Conservation (phyloP, 2,888 invertebrate genomes). For the Neria commutata region DNA sequence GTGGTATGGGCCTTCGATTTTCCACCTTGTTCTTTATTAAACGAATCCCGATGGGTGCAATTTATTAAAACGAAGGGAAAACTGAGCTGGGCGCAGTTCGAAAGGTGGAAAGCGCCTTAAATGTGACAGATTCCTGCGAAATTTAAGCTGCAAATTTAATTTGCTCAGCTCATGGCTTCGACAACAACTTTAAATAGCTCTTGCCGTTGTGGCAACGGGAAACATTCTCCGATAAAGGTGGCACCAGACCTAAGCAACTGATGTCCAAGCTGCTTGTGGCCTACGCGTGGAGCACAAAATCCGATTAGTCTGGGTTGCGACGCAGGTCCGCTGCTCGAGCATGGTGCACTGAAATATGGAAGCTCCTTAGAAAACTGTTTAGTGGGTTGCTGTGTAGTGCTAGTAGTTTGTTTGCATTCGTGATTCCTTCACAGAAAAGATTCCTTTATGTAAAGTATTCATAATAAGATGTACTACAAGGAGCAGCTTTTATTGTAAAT, state of each 20-base stretch:
- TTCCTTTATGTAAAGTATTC: too few species aligned
- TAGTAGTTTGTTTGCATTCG: too few species aligned
- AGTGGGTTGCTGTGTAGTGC: too few species aligned
- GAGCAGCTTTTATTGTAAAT: too few species aligned
- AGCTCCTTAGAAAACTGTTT: too few species aligned
- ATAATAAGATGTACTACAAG: too few species aligned
- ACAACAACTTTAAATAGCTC: not conserved
- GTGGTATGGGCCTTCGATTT: too few species aligned
- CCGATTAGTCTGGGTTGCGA: conserved; percentile 40
- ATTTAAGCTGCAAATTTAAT: conserved; percentile 2
- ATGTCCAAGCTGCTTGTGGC: conserved; percentile 40
- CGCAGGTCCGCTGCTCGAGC: not conserved
- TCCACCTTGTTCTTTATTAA: conserved; percentile 6
- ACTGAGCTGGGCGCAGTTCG: not conserved
- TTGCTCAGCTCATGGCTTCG: not conserved
- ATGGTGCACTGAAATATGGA: too few species aligned
- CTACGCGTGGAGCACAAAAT: conserved; percentile 50
- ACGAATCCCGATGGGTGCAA: conserved; percentile 13
- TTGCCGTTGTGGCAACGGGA: not conserved
- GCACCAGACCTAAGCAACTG: not conserved
- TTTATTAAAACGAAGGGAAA: conserved; percentile 5
- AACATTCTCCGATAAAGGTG: not conserved
- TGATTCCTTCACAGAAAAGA: too few species aligned
- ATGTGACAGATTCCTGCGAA: not conserved
- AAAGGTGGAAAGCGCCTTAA: not conserved